These are phyloP conservation scores for Euwallacea similis DNA, from an alignment of 1,140 invertebrate genomes.

Conservation along the genomic window DNA sequence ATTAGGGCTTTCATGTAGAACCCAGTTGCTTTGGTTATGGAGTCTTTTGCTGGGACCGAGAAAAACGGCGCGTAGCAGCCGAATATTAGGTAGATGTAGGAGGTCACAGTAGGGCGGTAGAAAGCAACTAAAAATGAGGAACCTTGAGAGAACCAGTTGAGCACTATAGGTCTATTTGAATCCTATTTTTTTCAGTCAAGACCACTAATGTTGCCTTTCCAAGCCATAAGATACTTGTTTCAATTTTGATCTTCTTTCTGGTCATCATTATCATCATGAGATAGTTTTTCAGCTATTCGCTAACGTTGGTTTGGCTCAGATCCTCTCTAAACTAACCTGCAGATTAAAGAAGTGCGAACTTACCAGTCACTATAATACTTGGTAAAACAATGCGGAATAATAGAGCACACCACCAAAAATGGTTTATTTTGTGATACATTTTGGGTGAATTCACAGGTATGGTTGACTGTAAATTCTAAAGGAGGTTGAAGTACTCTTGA, in stretches of 20 bases:
- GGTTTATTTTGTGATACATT: too few species aligned
- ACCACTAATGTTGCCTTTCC: neutral
- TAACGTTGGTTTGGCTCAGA: too few species aligned
- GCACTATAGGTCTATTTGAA: neutral
- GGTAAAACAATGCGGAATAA: slow-evolving; percentile 11
- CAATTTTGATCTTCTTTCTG: too few species aligned
- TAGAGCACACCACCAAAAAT: slow-evolving; percentile 6
- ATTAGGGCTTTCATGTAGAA: slow-evolving; percentile 13
- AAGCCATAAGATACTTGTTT: too few species aligned
- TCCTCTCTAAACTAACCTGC: too few species aligned
- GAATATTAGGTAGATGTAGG: slow-evolving; percentile 20
- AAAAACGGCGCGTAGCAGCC: slow-evolving; percentile 28
- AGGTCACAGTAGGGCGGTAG: slow-evolving; percentile 16
- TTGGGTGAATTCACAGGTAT: too few species aligned
- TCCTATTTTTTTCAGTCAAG: neutral
- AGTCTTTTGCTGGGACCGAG: slow-evolving; percentile 10
- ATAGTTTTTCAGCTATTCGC: too few species aligned
- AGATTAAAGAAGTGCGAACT: neutral
- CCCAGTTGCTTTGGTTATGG: slow-evolving; percentile 2
- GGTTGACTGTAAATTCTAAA: too few species aligned
- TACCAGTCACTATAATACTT: neutral
- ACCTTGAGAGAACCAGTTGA: neutral
- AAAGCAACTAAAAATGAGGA: slow-evolving; percentile 11
- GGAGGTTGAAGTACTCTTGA: too few species aligned
- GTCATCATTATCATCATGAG: too few species aligned